phyloP scores from a whole-genome alignment of 2,797 vertebrate species.

The Pelochelys cantorii region DNA sequence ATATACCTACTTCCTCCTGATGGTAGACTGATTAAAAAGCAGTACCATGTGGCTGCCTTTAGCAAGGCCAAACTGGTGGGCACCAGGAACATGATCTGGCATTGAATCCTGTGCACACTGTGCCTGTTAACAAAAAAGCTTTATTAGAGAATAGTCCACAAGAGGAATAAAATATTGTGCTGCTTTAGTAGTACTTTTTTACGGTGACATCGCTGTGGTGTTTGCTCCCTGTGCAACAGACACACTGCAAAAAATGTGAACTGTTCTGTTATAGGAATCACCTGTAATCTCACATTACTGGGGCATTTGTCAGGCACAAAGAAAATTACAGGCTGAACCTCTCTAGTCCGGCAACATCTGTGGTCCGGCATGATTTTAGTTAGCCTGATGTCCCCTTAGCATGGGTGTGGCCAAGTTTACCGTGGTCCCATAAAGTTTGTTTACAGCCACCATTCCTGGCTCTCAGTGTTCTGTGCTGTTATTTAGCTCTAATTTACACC shows the following conservation, averaged over 20 bases:
- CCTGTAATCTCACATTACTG: not conserved
- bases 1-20: constrained; percentile 87
- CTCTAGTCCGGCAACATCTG: no score
- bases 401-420: no score
- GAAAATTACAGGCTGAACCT: not conserved
- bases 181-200: not conserved
- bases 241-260: not conserved
- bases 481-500: no score
- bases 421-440: no score
- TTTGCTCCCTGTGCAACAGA: not conserved
- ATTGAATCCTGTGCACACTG: constrained; percentile 80
- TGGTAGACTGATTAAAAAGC: constrained; percentile 83
- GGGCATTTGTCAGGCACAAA: not conserved
- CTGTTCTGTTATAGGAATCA: not conserved
- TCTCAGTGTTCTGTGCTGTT: no score
- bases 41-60: constrained; percentile 90
- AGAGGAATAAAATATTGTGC: not conserved
- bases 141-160: not conserved
- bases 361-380: no score
- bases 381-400: no score
- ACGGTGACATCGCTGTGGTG: fast-evolving
- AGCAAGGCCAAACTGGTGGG: constrained; percentile 89
- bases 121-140: constrained; percentile 67
- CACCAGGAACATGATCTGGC: constrained; percentile 74
- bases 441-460: no score